Base-by-base conservation (phyloP, 2,888 invertebrate genomes). In the Sicus ferrugineus region DNA sequence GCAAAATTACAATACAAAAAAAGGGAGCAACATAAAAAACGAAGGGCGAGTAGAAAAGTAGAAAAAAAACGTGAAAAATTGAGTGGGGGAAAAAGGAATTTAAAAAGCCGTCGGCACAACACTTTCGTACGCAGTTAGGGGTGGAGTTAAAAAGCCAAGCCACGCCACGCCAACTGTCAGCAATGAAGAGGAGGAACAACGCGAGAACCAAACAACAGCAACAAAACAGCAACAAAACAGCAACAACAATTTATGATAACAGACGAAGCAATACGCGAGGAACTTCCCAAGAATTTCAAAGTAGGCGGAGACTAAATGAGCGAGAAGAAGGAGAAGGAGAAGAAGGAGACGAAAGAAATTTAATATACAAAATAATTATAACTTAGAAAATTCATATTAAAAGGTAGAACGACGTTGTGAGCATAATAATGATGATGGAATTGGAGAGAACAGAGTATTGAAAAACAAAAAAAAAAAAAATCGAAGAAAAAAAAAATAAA, bases 111-210 rank as follows among this genome's bases (percentile, higher is more conserved):
- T n/a, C 67, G 67, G 59, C 54, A 16, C 21, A 59, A 67, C 58
- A 58, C 67, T 67, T 58, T 31, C 19, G 31, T 16, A 46, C 48
- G 67, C 48, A 21, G 56, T 28, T 66, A 42, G 58, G 59, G 67
- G 58, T 48, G 66, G 67, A 67, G 67, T 48, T 48, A 48, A 28
- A 30, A 59, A 46, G 59, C 59, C 67, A 67, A 58, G 67, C 59
- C 48, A 67, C 59, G 48, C n/a, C 54, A 7, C 19, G 14, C 14
- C 14, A 7, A 38, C 9, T 38, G 38, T 54, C 14, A 16, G n/a
- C 6, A n/a, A 11, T 28, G 30, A 56, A 54, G 26, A 7, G 26
- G 16, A 54, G 26, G 5, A 50, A 50, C 28, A 56, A 56, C 6
- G n/a, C 7, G 2, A 31, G 19, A 31, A 9, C 38, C 38, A 50